Evolutionary conservation across 2,797 vertebrate species (phyloP).

Genomic region (Rachycentron canadum): DNA sequence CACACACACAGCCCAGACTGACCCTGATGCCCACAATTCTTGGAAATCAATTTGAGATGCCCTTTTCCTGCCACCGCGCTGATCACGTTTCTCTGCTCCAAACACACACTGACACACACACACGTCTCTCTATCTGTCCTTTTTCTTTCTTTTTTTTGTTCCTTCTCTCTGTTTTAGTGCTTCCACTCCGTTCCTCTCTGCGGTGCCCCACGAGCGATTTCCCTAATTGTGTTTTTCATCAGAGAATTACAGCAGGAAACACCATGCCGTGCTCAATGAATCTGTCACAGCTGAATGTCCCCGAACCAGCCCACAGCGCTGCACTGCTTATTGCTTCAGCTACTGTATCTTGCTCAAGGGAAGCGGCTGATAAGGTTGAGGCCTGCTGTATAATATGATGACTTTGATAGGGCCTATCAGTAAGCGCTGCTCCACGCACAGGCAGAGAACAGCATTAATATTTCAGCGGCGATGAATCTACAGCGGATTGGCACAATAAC

Average conservation of each 20-base stretch:
- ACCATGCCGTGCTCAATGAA: constrained; percentile 28
- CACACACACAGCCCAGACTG: neutral
- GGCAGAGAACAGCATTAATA: constrained; percentile 33
- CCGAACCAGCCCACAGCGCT: constrained; percentile 2
- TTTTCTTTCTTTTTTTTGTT: neutral
- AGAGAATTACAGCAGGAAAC: constrained; percentile 52
- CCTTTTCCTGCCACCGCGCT: constrained; percentile 26
- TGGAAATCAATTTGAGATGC: constrained; percentile 42
- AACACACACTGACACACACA: constrained; percentile 9
- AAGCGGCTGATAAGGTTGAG: constrained; percentile 31
- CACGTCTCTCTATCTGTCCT: neutral
- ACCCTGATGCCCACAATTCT: constrained; percentile 13
- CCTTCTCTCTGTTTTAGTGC: constrained; percentile 32
- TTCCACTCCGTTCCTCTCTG: constrained; percentile 34
- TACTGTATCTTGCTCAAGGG: constrained; percentile 12
- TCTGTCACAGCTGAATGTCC: constrained; percentile 48
- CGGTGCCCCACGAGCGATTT: constrained; percentile 46
- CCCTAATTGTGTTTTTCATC: constrained; percentile 74
- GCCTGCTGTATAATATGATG: constrained; percentile 9
- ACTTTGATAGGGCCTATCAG: constrained; percentile 40
- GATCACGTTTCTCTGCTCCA: constrained; percentile 11
- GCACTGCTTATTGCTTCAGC: constrained; percentile 20
- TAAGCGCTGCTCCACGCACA: constrained; percentile 13
- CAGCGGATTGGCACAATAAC: constrained; percentile 11
- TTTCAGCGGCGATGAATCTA: constrained; percentile 26